phyloP scores from a whole-genome alignment of 2,797 vertebrate species.

The Arnoldichthys spilopterus region DNA sequence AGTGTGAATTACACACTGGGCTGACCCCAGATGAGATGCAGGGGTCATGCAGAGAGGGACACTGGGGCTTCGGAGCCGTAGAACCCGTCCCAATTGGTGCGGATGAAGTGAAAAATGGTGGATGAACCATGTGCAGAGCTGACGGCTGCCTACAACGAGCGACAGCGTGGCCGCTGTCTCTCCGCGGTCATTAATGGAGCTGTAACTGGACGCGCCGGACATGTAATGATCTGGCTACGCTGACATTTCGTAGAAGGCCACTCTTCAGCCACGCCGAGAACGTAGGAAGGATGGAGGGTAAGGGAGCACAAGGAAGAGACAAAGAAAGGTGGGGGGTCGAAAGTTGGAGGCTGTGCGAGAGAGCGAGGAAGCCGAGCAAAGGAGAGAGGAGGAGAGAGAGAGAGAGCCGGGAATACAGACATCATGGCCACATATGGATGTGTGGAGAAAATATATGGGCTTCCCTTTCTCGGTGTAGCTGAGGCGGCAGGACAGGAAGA shows the following conservation, averaged over 20 bases:
- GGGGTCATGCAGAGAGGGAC: conserved; percentile 15
- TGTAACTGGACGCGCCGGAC: conserved; percentile 72
- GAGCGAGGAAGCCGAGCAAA: too few species aligned
- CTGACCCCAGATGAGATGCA: conserved; percentile 32
- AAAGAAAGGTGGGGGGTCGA: neutral
- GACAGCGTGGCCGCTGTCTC: conserved; percentile 33
- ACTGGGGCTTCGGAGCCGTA: neutral
- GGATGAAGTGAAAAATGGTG: neutral
- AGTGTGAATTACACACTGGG: conserved; percentile 37
- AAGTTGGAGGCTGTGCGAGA: neutral
- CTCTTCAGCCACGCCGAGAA: conserved; percentile 61
- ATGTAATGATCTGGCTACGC: conserved; percentile 71
- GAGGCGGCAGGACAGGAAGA: neutral
- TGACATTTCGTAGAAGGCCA: conserved; percentile 74
- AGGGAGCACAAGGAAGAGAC: neutral
- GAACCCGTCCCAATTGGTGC: conserved; percentile 1
- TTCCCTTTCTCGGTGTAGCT: neutral
- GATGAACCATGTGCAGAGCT: neutral
- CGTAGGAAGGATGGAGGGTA: conserved; percentile 36
- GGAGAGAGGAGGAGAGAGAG: too few species aligned
- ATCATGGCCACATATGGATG: neutral
- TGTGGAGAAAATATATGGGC: conserved; percentile 5
- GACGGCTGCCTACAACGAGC: neutral
- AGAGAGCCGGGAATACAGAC: too few species aligned
- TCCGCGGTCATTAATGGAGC: conserved; percentile 70